Evolutionary conservation across 2,113 vertebrate genomes (phyloP).

Genomic region (Channa maculata): DNA sequence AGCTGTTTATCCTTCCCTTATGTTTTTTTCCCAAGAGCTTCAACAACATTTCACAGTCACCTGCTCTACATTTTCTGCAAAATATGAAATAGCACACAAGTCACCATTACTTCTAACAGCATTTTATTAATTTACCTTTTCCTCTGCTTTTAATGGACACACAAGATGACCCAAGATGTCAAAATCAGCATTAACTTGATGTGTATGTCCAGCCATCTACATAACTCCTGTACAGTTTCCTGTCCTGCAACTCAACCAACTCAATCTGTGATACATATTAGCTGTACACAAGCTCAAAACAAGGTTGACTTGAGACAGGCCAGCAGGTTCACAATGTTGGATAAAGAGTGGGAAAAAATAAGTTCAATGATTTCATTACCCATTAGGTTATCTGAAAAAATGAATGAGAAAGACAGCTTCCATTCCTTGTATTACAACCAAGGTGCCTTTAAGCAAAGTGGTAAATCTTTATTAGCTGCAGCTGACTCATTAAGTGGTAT

Average conservation of each 20-base stretch:
- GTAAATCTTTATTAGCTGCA: conserved; percentile 7
- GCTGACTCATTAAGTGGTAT: neutral
- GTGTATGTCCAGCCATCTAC: conserved; percentile 35
- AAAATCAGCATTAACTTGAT: conserved; percentile 53
- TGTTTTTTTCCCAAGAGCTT: neutral
- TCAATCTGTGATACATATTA: conserved; percentile 72
- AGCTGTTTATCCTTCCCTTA: conserved; percentile 45
- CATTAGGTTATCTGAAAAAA: neutral
- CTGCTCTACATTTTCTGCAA: conserved; percentile 8
- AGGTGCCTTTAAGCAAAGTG: neutral
- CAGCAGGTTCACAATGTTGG: neutral
- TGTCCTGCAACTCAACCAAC: conserved; percentile 46
- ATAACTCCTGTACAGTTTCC: conserved; percentile 45
- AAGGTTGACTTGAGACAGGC: conserved; percentile 19
- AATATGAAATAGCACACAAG: conserved; percentile 11
- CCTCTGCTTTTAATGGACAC: conserved; percentile 46
- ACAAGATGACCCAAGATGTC: conserved; percentile 47
- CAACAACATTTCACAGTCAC: conserved; percentile 16
- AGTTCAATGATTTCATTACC: neutral
- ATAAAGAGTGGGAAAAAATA: neutral
- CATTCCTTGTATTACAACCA: neutral
- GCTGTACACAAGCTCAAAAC: conserved; percentile 39
- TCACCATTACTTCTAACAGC: neutral
- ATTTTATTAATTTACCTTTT: conserved; percentile 12
- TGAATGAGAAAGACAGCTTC: neutral